Evolutionary conservation across 2,888 invertebrate genomes (phyloP).

Genomic region (Drosophila subquinaria): DNA sequence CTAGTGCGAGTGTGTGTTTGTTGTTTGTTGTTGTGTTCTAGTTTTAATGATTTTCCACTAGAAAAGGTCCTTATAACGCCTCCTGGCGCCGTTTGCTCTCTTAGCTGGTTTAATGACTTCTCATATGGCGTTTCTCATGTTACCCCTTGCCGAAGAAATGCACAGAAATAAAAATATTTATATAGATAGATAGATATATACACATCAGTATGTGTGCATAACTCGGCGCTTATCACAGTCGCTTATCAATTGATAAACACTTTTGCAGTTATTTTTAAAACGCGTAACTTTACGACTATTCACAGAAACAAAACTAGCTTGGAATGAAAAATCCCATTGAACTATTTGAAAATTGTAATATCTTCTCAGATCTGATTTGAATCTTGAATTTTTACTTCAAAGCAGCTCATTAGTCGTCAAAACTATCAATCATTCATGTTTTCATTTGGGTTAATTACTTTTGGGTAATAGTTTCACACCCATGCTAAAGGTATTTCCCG

Average conservation of each 20-base stretch:
- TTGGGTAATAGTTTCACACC: slow-evolving; percentile 33
- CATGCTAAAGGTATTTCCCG: slow-evolving; percentile 13
- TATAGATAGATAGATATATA: slow-evolving; percentile 15
- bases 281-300: not conserved
- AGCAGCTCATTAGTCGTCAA: slow-evolving; percentile 53
- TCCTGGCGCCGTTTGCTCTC: slow-evolving; percentile 71
- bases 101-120: slow-evolving; percentile 30
- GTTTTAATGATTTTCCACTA: slow-evolving; percentile 79
- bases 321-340: not conserved
- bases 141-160: slow-evolving; percentile 7
- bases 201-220: slow-evolving; percentile 30
- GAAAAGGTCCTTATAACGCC: slow-evolving; percentile 69
- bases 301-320: not conserved
- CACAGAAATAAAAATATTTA: slow-evolving; percentile 4
- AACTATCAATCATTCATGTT: slow-evolving; percentile 59
- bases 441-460: slow-evolving; percentile 59
- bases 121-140: slow-evolving; percentile 14
- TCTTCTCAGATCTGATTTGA: not conserved
- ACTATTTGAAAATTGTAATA: not conserved
- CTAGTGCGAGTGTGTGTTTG: slow-evolving; percentile 24
- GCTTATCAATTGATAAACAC: slow-evolving; percentile 55
- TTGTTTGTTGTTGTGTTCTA: slow-evolving; percentile 62
- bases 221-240: slow-evolving; percentile 34
- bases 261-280: slow-evolving; percentile 50
- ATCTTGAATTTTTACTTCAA: not conserved